A percentile compares a stretch with the other conserved stretches of the same genome.
phyloP scores from a whole-genome alignment of 1,140 invertebrate genomes.

The Pogonomyrmex barbatus region DNA sequence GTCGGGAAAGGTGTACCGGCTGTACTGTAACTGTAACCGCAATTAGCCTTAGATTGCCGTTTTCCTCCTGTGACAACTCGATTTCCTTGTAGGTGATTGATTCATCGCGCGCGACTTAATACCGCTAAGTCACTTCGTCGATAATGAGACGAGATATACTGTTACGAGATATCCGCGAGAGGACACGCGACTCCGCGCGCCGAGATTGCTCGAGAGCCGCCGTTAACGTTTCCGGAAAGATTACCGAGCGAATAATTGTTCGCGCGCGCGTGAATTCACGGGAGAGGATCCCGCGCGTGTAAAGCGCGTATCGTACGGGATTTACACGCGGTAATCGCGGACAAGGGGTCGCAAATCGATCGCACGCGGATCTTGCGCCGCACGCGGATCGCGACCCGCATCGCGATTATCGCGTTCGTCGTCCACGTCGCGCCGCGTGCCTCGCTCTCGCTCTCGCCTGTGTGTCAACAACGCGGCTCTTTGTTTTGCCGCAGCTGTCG shows the following conservation, averaged over 20 bases:
- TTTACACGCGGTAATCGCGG: neutral
- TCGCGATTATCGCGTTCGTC: conserved; percentile 26
- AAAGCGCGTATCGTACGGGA: neutral
- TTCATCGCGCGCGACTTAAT: conserved; percentile 16
- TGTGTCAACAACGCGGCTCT: conserved; percentile 7
- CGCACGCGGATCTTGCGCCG: no score
- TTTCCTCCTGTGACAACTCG: conserved; percentile 44
- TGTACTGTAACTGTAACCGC: conserved; percentile 24
- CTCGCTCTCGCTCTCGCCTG: neutral
- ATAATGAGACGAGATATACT: conserved; percentile 37
- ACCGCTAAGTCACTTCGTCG: conserved; percentile 25
- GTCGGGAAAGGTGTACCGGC: neutral
- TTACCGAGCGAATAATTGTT: neutral
- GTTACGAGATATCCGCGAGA: neutral
- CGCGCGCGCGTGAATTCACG: neutral
- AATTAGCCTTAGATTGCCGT: conserved; percentile 24
- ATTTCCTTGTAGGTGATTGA: conserved; percentile 46
- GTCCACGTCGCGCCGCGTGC: no score
- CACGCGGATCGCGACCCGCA: neutral
- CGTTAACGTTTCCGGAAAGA: neutral
- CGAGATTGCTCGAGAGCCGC: neutral
- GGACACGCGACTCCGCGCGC: neutral
- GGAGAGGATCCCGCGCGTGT: neutral
- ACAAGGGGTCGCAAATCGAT: neutral
- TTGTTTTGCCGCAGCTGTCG: conserved; percentile 87